phyloP scores from a whole-genome alignment of 1,140 invertebrate genomes.

The Aphidius ervi region DNA sequence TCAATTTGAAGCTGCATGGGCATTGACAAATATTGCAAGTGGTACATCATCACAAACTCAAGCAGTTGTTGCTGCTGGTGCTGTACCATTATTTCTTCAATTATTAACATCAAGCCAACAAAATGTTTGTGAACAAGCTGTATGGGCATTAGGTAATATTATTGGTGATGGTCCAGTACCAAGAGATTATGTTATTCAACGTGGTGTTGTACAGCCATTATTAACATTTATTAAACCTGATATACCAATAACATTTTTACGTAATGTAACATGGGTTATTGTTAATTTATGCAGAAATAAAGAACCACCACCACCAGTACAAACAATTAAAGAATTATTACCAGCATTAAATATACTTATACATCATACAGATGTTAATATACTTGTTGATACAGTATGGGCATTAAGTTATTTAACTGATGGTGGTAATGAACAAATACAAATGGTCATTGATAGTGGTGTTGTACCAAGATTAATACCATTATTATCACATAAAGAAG shows the following conservation, averaged over 20 bases:
- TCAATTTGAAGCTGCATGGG: slow-evolving; percentile 99
- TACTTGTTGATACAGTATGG: slow-evolving; percentile 98
- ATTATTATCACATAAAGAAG: slow-evolving; percentile 90
- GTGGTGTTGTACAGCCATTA: slow-evolving; percentile 85
- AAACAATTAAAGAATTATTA: slow-evolving; percentile 88
- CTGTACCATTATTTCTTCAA: slow-evolving; percentile 91
- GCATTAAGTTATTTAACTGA: slow-evolving; percentile 98
- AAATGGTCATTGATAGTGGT: slow-evolving; percentile 96
- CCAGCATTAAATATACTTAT: slow-evolving; percentile 93
- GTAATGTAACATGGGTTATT: slow-evolving; percentile 98
- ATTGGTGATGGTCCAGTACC: slow-evolving; percentile 89
- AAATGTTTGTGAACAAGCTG: slow-evolving; percentile 98
- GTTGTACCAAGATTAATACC: slow-evolving; percentile 94
- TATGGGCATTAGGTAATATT: slow-evolving; percentile 95
- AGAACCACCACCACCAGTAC: slow-evolving; percentile 82
- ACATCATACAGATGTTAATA: slow-evolving; percentile 93
- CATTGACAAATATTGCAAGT: slow-evolving; percentile 97
- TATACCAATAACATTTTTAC: slow-evolving; percentile 86
- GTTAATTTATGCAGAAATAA: slow-evolving; percentile 96
- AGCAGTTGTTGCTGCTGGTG: slow-evolving; percentile 89
- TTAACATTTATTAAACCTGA: slow-evolving; percentile 89
- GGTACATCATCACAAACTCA: slow-evolving; percentile 96
- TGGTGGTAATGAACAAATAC: slow-evolving; percentile 97
- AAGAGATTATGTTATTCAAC: slow-evolving; percentile 86
- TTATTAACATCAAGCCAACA: slow-evolving; percentile 88